Conservation (phyloP, 2,797 vertebrate species). For the Enteromius argenteus region DNA sequence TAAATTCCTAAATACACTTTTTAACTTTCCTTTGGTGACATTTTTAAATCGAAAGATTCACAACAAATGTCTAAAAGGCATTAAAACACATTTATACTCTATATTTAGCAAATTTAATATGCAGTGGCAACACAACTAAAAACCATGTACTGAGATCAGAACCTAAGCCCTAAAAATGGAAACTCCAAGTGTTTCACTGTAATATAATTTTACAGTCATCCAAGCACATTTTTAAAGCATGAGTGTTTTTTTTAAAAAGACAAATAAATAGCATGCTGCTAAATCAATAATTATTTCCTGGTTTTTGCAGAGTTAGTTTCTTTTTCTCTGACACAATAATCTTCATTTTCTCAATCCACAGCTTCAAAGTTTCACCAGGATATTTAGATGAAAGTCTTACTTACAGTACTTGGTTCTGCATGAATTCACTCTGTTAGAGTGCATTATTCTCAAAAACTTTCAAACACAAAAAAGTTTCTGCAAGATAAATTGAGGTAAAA, state of each 20-base stretch:
- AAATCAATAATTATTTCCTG: conserved; percentile 57
- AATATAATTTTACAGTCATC: background rate
- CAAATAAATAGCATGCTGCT: background rate
- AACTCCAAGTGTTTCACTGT: background rate
- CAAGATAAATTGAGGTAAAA: conserved; percentile 53
- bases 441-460: conserved; percentile 57
- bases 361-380: background rate
- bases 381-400: conserved; percentile 42
- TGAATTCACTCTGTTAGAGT: conserved; percentile 47
- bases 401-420: conserved; percentile 48
- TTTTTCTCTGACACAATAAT: background rate
- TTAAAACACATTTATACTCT: background rate
- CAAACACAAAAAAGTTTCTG: conserved; percentile 8
- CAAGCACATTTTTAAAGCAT: conserved; percentile 12
- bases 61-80: background rate
- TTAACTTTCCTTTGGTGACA: background rate
- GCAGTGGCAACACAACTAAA: background rate
- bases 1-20: background rate
- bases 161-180: background rate
- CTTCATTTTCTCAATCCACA: background rate
- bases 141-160: background rate
- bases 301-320: conserved; percentile 34
- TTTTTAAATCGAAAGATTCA: background rate
- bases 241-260: conserved; percentile 1
- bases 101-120: background rate